A percentile compares a stretch with the other conserved stretches of the same genome.
Evolutionary conservation across 2,797 vertebrate species (phyloP).

Genomic region (Tiaroga cobitis): DNA sequence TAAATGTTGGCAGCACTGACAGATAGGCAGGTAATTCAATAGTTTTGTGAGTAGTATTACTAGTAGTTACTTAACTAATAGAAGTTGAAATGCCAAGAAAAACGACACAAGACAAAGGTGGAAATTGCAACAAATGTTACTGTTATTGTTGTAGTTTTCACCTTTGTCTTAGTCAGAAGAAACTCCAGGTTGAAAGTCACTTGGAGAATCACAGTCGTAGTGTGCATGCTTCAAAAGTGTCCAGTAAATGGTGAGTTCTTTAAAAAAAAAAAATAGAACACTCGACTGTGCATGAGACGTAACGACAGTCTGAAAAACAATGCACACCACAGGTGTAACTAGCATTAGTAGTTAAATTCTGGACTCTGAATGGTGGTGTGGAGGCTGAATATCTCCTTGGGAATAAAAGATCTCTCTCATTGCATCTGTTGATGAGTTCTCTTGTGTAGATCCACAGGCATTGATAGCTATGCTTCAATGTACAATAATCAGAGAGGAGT

Average conservation of each 20-base stretch:
- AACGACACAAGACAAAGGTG: too few species aligned
- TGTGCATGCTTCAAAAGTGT: too few species aligned
- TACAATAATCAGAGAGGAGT: slow-evolving; percentile 27
- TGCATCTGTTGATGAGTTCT: slow-evolving; percentile 12
- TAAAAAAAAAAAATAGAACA: not conserved
- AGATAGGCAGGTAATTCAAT: not conserved
- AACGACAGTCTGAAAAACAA: not conserved
- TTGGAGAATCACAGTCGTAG: not conserved
- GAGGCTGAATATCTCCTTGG: slow-evolving; percentile 26
- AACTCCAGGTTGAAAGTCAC: not conserved
- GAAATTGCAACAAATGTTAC: not conserved
- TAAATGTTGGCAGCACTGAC: too few species aligned
- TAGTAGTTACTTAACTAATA: not conserved
- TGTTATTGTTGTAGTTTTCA: not conserved
- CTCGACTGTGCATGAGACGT: not conserved
- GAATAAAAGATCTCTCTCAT: not conserved
- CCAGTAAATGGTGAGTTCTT: not conserved
- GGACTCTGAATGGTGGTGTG: slow-evolving; percentile 15
- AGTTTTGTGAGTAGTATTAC: not conserved
- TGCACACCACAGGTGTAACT: not conserved
- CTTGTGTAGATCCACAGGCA: slow-evolving; percentile 37
- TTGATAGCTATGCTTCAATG: slow-evolving; percentile 18
- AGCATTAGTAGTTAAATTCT: not conserved
- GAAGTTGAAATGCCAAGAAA: not conserved
- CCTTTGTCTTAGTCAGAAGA: not conserved